Evolutionary conservation across 1,140 invertebrate genomes (phyloP).

Genomic region (Cydia splendana): DNA sequence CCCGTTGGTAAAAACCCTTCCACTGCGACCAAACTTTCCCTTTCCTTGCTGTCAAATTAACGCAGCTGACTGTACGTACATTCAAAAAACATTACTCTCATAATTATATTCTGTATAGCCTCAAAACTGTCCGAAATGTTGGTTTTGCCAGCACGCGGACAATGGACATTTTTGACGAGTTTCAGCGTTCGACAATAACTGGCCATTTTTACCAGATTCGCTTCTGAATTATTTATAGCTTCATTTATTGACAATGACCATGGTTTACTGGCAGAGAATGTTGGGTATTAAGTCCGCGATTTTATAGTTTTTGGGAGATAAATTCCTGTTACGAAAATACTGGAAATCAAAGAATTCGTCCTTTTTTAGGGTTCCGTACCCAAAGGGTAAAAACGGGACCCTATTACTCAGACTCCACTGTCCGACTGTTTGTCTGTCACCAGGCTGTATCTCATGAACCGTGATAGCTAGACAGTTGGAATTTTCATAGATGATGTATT

Average conservation of each 20-base stretch:
- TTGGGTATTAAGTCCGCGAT: neutral
- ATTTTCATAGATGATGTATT: no score
- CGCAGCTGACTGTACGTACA: neutral
- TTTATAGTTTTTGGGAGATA: neutral
- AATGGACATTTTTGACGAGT: conserved; percentile 29
- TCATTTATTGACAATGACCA: conserved; percentile 14
- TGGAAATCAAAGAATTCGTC: neutral
- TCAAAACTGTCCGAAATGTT: conserved; percentile 24
- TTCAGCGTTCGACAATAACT: conserved; percentile 2
- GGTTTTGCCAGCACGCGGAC: conserved; percentile 1
- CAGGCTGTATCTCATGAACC: no score
- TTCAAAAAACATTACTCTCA: neutral
- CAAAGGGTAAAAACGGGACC: no score
- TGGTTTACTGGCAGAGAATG: conserved; percentile 5
- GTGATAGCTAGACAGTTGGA: no score
- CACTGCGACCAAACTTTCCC: no score
- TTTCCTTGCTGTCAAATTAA: no score
- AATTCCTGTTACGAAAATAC: neutral
- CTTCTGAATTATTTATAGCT: conserved; percentile 2
- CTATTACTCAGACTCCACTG: no score
- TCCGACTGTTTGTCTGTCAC: no score
- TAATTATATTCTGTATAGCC: conserved; percentile 20
- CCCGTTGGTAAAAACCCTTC: no score
- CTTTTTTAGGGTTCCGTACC: neutral
- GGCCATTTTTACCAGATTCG: conserved; percentile 12